phyloP scores from a whole-genome alignment of 2,888 invertebrate genomes.

The Ypsolopha sequella region DNA sequence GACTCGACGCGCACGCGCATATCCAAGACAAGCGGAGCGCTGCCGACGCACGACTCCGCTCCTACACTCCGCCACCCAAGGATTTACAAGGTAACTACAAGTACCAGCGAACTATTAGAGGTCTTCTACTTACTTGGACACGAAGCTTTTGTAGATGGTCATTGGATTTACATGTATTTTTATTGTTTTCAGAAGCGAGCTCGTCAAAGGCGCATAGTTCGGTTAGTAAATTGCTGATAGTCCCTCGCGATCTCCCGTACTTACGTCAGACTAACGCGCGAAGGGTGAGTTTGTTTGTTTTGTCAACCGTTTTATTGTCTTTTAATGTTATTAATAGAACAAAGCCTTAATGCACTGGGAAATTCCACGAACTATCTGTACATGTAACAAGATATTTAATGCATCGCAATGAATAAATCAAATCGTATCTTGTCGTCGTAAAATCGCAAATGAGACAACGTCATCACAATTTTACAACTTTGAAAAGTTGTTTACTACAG shows the following conservation, averaged over 20 bases:
- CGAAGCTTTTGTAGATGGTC: neutral
- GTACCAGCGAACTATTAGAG: slow-evolving; percentile 2
- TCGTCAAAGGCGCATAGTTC: slow-evolving; percentile 46
- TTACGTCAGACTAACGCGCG: slow-evolving; percentile 67
- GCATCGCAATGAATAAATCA: no score
- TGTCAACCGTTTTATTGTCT: slow-evolving; percentile 8
- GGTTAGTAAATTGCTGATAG: slow-evolving; percentile 55
- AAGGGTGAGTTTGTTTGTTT: slow-evolving; percentile 38
- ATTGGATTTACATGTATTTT: neutral
- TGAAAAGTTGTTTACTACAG: no score
- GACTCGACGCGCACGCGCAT: neutral
- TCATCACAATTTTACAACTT: no score
- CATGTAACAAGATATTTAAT: no score
- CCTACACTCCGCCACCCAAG: slow-evolving; percentile 18
- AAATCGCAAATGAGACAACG: no score
- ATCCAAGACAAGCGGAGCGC: neutral
- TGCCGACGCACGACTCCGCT: neutral
- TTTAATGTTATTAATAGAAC: neutral
- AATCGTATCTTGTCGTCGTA: no score
- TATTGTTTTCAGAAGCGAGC: slow-evolving; percentile 41
- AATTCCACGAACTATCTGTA: no score
- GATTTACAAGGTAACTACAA: slow-evolving; percentile 46
- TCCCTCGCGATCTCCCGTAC: slow-evolving; percentile 61
- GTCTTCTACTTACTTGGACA: slow-evolving; percentile 1
- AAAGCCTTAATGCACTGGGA: no score